Evolutionary conservation across 2,113 vertebrate genomes (phyloP).

Genomic region (Psittacula cyanocephala): DNA sequence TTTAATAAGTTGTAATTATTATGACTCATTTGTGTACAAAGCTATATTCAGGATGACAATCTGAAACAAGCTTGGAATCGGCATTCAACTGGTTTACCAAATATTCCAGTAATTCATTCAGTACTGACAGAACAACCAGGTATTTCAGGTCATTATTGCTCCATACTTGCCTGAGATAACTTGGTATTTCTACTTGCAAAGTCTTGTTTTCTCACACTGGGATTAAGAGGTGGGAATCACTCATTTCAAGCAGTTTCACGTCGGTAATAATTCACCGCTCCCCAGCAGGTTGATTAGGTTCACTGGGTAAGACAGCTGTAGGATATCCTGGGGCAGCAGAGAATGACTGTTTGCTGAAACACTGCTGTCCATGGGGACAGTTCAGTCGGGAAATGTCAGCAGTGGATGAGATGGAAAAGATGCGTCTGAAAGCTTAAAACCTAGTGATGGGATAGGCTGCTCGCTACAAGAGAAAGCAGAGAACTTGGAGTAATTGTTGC

Average conservation of each 20-base stretch:
- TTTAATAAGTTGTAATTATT: not conserved
- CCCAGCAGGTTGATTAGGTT: slow-evolving; percentile 69
- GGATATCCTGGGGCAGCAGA: slow-evolving; percentile 40
- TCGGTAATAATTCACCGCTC: slow-evolving; percentile 32
- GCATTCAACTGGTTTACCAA: not conserved
- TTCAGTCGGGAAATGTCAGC: slow-evolving; percentile 18
- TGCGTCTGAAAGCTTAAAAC: slow-evolving; percentile 13
- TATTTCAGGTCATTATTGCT: not conserved
- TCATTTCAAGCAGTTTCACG: slow-evolving; percentile 53
- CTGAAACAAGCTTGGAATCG: not conserved
- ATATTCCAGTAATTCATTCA: not conserved
- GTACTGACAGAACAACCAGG: not conserved
- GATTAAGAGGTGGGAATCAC: slow-evolving; percentile 37
- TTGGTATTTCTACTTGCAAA: slow-evolving; percentile 21
- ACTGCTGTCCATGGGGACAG: not conserved
- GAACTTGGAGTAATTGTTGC: not conserved
- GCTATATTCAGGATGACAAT: not conserved
- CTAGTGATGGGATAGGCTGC: not conserved
- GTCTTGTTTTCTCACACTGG: slow-evolving; percentile 2
- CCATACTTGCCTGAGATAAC: not conserved
- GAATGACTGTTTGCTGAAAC: slow-evolving; percentile 20
- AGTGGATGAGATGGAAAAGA: not conserved
- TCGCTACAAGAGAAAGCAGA: not conserved
- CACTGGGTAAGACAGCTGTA: slow-evolving; percentile 3
- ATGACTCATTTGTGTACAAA: not conserved